These are phyloP conservation scores for Xenopus laevis DNA, from an alignment of 2,113 vertebrate genomes.

Conservation along the genomic window DNA sequence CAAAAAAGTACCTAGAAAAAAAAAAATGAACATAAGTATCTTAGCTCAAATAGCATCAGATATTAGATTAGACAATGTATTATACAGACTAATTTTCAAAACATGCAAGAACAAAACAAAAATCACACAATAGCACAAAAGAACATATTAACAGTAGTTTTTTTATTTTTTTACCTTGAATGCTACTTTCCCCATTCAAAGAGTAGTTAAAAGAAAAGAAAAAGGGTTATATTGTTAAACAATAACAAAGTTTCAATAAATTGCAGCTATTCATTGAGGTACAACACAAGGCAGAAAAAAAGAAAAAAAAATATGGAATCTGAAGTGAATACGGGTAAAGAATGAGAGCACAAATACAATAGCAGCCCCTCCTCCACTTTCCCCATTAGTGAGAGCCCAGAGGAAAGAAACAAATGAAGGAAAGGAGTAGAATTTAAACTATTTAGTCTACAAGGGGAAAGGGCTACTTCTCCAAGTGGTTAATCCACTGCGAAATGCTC, in stretches of 20 bases:
- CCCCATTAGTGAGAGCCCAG: conserved; percentile 74
- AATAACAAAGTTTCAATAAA: conserved; percentile 10
- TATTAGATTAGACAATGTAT: not conserved
- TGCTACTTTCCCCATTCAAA: conserved; percentile 71
- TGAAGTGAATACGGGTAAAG: conserved; percentile 65
- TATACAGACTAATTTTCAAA: not conserved
- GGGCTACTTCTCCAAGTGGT: conserved; percentile 72
- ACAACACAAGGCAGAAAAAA: conserved; percentile 88
- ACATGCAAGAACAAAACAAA: conserved; percentile 24
- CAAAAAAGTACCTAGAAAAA: conserved; percentile 91
- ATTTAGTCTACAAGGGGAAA: conserved; percentile 84
- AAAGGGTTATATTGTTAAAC: conserved; percentile 48
- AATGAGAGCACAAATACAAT: conserved; percentile 71
- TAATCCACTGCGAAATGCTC: conserved; percentile 92
- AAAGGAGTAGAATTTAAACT: conserved; percentile 97
- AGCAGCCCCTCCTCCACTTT: conserved; percentile 75
- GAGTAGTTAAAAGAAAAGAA: conserved; percentile 71
- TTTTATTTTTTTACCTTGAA: conserved; percentile 72
- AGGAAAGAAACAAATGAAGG: conserved; percentile 92
- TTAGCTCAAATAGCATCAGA: not conserved
- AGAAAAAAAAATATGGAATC: conserved; percentile 87
- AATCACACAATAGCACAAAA: not conserved
- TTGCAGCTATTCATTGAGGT: conserved; percentile 67
- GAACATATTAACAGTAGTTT: not conserved
- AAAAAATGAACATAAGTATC: not conserved